phyloP scores from a whole-genome alignment of 2,888 invertebrate genomes.

The Pasiphila rectangulata region DNA sequence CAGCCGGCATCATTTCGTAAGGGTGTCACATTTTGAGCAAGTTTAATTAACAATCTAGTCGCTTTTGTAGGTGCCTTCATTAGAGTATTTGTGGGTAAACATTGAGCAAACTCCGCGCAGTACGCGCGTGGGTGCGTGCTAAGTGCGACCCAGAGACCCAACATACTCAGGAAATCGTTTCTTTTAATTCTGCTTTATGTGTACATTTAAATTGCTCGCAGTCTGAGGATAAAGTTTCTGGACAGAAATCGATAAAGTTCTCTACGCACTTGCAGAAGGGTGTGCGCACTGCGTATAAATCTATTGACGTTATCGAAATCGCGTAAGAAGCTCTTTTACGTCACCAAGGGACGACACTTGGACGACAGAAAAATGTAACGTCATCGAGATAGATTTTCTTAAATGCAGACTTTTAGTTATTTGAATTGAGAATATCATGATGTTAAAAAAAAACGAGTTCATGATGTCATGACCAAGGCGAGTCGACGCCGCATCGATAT shows the following conservation, averaged over 20 bases:
- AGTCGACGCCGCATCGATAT: slow-evolving; percentile 41
- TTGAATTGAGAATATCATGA: slow-evolving; percentile 9
- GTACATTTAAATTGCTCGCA: no score
- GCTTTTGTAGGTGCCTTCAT: slow-evolving; percentile 80
- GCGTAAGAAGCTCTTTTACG: slow-evolving; percentile 5
- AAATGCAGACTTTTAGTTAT: no score
- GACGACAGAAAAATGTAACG: no score
- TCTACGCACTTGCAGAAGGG: background rate
- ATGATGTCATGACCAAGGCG: slow-evolving; percentile 42
- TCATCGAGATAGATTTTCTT: no score
- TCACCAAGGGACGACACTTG: background rate
- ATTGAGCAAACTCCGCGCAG: slow-evolving; percentile 66
- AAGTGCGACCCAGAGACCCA: slow-evolving; percentile 34
- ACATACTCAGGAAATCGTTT: background rate
- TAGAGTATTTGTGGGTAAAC: slow-evolving; percentile 81
- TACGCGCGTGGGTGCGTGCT: slow-evolving; percentile 59
- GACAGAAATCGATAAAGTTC: background rate
- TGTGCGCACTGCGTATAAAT: slow-evolving; percentile 1
- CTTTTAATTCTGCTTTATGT: no score
- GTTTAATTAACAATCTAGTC: slow-evolving; percentile 81
- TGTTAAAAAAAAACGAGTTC: slow-evolving; percentile 49
- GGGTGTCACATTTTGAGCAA: slow-evolving; percentile 80
- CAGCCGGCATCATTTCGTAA: slow-evolving; percentile 73
- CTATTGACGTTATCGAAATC: slow-evolving; percentile 19
- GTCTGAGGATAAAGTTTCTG: background rate